Conservation (phyloP, 2,888 invertebrate species). For the Melikaiella ostensackeni region DNA sequence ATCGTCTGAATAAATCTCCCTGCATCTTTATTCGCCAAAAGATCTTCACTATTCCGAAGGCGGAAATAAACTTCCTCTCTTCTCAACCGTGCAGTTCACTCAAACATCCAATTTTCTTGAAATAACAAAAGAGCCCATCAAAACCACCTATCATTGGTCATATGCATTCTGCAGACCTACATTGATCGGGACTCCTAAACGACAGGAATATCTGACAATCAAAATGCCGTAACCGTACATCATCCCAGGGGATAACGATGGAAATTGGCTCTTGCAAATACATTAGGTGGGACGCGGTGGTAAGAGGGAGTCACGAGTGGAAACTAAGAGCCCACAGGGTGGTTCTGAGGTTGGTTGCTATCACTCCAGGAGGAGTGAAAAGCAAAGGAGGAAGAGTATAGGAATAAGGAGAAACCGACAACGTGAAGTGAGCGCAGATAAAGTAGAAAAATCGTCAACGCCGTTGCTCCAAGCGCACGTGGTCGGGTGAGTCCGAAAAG, state of each 20-base stretch:
- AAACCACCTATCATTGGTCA: neutral
- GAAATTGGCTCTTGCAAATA: conserved; percentile 75
- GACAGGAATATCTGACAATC: conserved; percentile 71
- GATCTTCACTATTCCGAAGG: neutral
- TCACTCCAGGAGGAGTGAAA: conserved; percentile 50
- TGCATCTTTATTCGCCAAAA: too few species aligned
- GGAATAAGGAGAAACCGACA: conserved; percentile 36
- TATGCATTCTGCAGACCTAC: neutral
- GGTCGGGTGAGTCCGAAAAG: conserved; percentile 63
- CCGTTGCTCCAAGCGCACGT: conserved; percentile 50
- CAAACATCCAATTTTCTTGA: neutral
- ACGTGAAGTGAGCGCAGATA: conserved; percentile 61
- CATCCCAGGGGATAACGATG: conserved; percentile 73
- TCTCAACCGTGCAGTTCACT: neutral
- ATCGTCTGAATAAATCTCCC: too few species aligned
- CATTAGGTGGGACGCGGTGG: conserved; percentile 69
- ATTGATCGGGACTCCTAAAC: conserved; percentile 60
- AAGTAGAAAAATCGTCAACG: conserved; percentile 74
- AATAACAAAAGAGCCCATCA: neutral
- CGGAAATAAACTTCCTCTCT: neutral
- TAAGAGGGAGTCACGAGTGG: conserved; percentile 50
- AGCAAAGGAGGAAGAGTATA: conserved; percentile 37
- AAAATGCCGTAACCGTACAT: conserved; percentile 74
- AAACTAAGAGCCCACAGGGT: conserved; percentile 56
- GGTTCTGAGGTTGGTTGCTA: conserved; percentile 64